phyloP scores from a whole-genome alignment of 2,113 vertebrate species.

The Meleagris gallopavo region DNA sequence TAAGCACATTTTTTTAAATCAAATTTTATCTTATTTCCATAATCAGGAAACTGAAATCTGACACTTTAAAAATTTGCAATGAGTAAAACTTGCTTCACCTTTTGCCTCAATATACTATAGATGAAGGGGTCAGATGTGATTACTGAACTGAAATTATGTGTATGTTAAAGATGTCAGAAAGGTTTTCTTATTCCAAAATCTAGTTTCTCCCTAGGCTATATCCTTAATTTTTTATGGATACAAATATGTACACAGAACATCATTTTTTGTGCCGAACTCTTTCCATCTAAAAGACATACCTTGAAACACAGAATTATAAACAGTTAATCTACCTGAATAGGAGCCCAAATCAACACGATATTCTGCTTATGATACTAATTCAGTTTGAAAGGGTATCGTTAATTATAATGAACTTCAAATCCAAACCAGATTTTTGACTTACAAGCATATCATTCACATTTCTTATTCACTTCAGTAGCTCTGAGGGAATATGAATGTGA shows the following conservation, averaged over 20 bases:
- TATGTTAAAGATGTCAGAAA: not conserved
- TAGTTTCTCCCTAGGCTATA: not conserved
- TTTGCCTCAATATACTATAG: not conserved
- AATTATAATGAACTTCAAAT: not conserved
- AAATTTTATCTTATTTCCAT: not conserved
- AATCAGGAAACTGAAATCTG: not conserved
- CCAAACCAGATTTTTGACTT: not conserved
- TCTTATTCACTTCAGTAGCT: not conserved
- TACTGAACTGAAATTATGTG: not conserved
- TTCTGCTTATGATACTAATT: accelerated
- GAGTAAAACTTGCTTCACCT: not conserved
- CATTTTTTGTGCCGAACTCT: not conserved
- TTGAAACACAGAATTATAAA: not conserved
- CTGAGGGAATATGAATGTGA: not conserved
- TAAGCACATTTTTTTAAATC: not conserved
- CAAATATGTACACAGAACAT: not conserved
- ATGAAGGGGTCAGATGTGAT: not conserved
- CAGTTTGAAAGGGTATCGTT: not conserved
- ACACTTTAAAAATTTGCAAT: not conserved
- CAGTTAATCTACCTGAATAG: not conserved
- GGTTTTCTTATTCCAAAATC: not conserved
- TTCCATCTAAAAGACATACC: not conserved
- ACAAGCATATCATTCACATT: not conserved
- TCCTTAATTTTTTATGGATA: not conserved
- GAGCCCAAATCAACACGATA: not conserved